Evolutionary conservation across 2,113 vertebrate species (phyloP).

Genomic region (Haliaeetus leucogaster): DNA sequence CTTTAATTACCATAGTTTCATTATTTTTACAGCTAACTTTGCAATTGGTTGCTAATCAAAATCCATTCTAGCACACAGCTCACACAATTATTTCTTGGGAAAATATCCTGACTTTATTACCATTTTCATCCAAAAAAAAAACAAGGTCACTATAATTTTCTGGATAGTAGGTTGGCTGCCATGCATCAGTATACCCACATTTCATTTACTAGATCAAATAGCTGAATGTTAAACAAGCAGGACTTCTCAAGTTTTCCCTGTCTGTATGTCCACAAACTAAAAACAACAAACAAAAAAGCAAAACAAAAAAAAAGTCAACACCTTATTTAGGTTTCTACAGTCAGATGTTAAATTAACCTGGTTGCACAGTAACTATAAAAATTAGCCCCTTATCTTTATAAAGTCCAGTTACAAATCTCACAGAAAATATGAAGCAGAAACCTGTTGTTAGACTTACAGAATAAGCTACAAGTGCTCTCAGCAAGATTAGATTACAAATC

Average conservation of each 20-base stretch:
- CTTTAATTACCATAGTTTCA: neutral
- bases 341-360: neutral
- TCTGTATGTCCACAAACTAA: neutral
- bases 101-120: neutral
- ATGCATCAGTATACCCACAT: neutral
- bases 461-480: neutral
- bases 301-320: neutral
- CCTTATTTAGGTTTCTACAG: neutral
- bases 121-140: neutral
- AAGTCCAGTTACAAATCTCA: neutral
- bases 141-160: neutral
- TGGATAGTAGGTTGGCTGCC: neutral
- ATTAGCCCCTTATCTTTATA: neutral
- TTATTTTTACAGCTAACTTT: neutral
- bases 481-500: neutral
- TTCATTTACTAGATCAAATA: neutral
- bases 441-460: neutral
- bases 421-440: neutral
- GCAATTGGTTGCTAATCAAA: neutral
- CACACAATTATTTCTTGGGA: neutral
- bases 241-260: neutral
- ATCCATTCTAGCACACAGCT: neutral
- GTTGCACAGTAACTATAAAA: neutral
- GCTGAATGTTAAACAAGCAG: neutral
- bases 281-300: neutral